phyloP scores from a whole-genome alignment of 2,797 vertebrate genomes.

The Thunnus albacares region DNA sequence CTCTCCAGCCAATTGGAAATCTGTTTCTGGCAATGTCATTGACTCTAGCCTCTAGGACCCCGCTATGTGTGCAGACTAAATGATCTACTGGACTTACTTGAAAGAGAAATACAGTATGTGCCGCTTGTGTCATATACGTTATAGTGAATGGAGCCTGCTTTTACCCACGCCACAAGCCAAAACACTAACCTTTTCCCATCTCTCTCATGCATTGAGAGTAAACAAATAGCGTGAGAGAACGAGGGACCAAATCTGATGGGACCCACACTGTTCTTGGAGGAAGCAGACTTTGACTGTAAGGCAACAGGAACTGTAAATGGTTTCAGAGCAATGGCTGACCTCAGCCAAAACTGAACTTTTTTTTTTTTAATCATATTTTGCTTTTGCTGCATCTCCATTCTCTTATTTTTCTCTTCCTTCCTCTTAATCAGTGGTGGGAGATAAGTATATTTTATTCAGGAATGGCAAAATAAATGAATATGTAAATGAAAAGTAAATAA shows the following conservation, averaged over 20 bases:
- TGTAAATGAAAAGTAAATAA: too few relatives aligned
- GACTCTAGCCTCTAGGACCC: constrained; percentile 35
- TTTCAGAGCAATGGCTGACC: background rate
- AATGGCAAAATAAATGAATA: too few relatives aligned
- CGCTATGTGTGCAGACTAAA: constrained; percentile 42
- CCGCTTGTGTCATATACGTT: constrained; percentile 54
- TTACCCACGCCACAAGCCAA: background rate
- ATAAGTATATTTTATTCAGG: too few relatives aligned
- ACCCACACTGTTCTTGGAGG: background rate
- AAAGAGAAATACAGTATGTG: constrained; percentile 45
- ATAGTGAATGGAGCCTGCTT: constrained; percentile 11
- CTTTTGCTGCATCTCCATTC: too few relatives aligned
- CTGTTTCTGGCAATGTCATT: constrained; percentile 77
- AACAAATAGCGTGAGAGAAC: background rate
- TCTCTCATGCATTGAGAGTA: background rate
- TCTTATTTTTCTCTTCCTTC: too few relatives aligned
- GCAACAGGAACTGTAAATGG: background rate
- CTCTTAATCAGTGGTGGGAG: too few relatives aligned
- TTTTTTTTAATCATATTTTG: too few relatives aligned
- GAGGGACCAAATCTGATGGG: background rate
- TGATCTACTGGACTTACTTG: constrained; percentile 47
- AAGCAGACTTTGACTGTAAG: background rate
- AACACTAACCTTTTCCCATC: constrained; percentile 9
- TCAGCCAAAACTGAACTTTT: too few relatives aligned
- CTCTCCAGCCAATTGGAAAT: constrained; percentile 75